A percentile compares a stretch with the other conserved stretches of the same genome.
These are phyloP conservation scores for Athetis lepigone DNA, from an alignment of 2,888 invertebrate genomes.

Conservation along the genomic window DNA sequence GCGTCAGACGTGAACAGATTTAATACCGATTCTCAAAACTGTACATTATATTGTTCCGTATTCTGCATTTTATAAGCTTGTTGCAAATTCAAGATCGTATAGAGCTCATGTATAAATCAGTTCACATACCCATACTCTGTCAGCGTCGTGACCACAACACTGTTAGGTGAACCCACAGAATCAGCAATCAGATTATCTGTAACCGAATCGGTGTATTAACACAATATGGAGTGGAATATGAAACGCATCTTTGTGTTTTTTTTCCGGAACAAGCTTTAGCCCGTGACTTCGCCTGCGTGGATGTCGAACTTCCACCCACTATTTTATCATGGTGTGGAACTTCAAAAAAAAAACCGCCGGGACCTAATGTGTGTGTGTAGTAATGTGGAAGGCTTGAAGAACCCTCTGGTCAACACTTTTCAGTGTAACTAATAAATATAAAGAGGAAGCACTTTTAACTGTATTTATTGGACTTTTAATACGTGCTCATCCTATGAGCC, in stretches of 20 bases:
- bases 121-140: conserved; percentile 50
- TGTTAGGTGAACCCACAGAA: conserved; percentile 47
- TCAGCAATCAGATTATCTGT: conserved; percentile 55
- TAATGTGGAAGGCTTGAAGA: too few species aligned
- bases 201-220: conserved; percentile 53
- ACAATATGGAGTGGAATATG: conserved; percentile 39
- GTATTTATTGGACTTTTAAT: too few species aligned
- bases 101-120: conserved; percentile 50
- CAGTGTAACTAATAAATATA: too few species aligned
- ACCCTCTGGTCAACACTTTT: too few species aligned
- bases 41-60: conserved; percentile 27
- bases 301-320: too few species aligned
- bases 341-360: too few species aligned
- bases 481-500: too few species aligned
- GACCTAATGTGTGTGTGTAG: too few species aligned
- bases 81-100: conserved; percentile 40
- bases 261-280: too few species aligned
- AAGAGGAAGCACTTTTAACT: too few species aligned
- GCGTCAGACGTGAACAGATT: conserved; percentile 44
- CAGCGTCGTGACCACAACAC: conserved; percentile 57
- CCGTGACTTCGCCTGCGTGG: too few species aligned
- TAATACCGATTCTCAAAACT: conserved; percentile 39
- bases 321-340: too few species aligned
- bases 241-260: conserved; percentile 24
- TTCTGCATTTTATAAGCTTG: conserved; percentile 26